Evolutionary conservation across 2,113 vertebrate species (phyloP), one percentile per base, ranked within the genome.

Genomic region (Dasyornis broadbenti): DNA sequence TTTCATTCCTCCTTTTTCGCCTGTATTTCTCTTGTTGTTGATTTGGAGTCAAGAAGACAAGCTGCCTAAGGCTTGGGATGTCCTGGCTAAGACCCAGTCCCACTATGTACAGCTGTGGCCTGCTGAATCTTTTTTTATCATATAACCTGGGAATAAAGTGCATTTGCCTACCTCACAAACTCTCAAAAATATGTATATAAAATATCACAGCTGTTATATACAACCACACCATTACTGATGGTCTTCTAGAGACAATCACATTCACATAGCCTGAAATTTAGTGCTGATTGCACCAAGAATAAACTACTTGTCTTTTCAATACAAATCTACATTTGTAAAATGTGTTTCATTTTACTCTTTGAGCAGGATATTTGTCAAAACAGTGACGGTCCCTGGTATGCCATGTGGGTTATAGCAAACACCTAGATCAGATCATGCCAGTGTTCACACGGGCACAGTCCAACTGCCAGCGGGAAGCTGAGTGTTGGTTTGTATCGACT

Each of bases 401-500:
- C 75, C 37, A 9, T 6, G 44, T 21, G 52, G 59, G 35, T 27
- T 31, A 27, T 5, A 30, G 81, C 50, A 61, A 52, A 39, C 71
- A 35, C 59, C 60, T 12, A 65, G 42, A 28, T 13, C 56, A 40
- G n/a, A 8, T 7, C 7, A 30, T 5, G 31, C 69, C 0, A n/a
- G 6, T 3, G 17, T 7, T 69, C 66, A 10, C 30, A 3, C 0
- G 30, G 78, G 39, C 8, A 1, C 72, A 9, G 37, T 4, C 35
- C 23, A 11, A 6, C 11, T 3, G 64, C 35, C 27, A 18, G 0
- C 3, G 4, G 39, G 20, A 72, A 71, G 11, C 37, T 3, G 1
- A 20, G 30, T 0, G 11, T 4, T 60, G 71, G 8, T 39, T 70
- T 17, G 0, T 13, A 17, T 4, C 1, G 1, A 22, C 56, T 77